Evolutionary conservation across 1,140 invertebrate genomes (phyloP).

Genomic region (Centruroides vittatus): DNA sequence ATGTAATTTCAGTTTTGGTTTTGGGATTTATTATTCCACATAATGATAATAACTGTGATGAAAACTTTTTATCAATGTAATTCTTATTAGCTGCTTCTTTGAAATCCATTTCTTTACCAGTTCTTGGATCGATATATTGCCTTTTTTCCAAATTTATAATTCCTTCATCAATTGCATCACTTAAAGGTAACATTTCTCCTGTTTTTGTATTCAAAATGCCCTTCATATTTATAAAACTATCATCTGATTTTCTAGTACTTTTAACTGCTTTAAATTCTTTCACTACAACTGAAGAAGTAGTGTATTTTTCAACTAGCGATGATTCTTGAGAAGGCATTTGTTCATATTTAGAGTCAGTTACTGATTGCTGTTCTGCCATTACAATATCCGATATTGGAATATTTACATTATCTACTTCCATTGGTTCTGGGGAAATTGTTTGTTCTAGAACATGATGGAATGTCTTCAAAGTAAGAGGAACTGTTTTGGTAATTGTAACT

Average conservation of each 20-base stretch:
- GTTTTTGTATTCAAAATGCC: slow-evolving; percentile 34
- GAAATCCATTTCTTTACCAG: slow-evolving; percentile 62
- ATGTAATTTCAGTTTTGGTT: slow-evolving; percentile 61
- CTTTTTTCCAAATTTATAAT: slow-evolving; percentile 2
- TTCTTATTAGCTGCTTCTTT: slow-evolving; percentile 56
- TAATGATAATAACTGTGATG: slow-evolving; percentile 23
- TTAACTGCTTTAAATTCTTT: background rate
- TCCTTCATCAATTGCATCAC: slow-evolving; percentile 35
- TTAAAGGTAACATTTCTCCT: slow-evolving; percentile 28
- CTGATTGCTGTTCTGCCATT: background rate
- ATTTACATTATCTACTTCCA: no score
- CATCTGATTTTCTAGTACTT: background rate
- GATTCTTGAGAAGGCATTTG: background rate
- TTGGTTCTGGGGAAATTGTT: background rate
- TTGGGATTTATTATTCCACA: slow-evolving; percentile 71
- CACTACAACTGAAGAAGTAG: background rate
- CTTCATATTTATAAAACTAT: background rate
- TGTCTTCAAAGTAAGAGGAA: slow-evolving; percentile 6
- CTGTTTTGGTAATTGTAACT: slow-evolving; percentile 4
- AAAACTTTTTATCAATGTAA: slow-evolving; percentile 45
- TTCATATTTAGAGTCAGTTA: background rate
- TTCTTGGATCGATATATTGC: slow-evolving; percentile 53
- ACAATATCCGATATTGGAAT: no score
- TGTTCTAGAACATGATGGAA: slow-evolving; percentile 3
- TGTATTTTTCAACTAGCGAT: no score